phyloP scores from a whole-genome alignment of 2,888 invertebrate species.

The Macrosiphum euphorbiae region DNA sequence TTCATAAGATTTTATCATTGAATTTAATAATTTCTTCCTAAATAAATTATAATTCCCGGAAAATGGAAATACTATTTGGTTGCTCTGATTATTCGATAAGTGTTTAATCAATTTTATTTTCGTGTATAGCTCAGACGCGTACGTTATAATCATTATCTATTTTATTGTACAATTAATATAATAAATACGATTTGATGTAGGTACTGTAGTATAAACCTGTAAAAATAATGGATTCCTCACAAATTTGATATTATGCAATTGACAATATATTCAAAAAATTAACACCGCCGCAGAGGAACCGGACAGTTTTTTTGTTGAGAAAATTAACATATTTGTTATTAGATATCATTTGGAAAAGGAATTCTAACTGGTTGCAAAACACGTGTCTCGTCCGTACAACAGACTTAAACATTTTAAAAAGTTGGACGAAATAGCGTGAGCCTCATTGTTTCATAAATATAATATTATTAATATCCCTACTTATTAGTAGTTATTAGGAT shows the following conservation, averaged over 20 bases:
- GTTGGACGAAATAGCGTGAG: neutral
- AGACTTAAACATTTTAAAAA: neutral
- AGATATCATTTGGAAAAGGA: neutral
- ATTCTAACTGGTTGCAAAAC: neutral
- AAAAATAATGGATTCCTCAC: neutral
- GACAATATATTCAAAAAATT: neutral
- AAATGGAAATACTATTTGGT: neutral
- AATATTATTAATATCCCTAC: neutral
- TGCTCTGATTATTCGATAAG: neutral
- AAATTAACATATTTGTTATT: conserved; percentile 16
- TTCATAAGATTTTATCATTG: neutral
- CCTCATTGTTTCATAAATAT: neutral
- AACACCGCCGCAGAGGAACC: neutral
- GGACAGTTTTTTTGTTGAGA: neutral
- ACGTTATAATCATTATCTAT: neutral
- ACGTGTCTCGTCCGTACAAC: neutral
- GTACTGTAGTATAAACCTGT: neutral
- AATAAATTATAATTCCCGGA: neutral
- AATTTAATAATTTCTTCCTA: neutral
- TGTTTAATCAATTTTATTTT: neutral
- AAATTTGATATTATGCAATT: neutral
- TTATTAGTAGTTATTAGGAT: neutral
- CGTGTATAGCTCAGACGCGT: neutral
- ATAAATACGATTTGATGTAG: neutral
- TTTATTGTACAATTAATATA: neutral